Conservation (phyloP, 2,113 vertebrate genomes). For the Picathartes gymnocephalus region DNA sequence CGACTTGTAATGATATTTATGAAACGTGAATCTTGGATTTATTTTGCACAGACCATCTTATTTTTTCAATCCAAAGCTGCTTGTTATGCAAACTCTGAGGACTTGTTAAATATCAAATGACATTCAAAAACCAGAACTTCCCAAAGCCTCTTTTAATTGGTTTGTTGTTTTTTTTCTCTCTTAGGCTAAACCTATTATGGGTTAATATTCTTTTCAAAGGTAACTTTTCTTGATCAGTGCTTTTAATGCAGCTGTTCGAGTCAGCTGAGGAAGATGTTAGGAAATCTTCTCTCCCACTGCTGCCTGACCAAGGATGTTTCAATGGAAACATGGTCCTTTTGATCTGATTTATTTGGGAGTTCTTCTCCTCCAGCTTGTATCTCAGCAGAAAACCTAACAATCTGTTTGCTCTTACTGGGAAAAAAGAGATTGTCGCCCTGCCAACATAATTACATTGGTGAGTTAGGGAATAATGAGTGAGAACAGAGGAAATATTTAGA, state of each 20-base stretch:
- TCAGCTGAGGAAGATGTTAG: neutral
- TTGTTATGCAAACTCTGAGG: neutral
- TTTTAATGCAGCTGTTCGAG: neutral
- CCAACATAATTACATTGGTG: slow-evolving; percentile 52
- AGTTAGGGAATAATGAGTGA: slow-evolving; percentile 42
- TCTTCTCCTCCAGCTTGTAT: neutral
- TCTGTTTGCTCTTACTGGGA: slow-evolving; percentile 30
- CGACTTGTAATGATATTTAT: neutral
- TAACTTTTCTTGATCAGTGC: neutral
- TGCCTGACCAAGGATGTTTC: neutral
- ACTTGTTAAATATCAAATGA: neutral
- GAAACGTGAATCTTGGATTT: neutral
- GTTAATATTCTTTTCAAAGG: neutral
- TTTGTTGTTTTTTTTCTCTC: accelerated
- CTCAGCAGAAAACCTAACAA: slow-evolving; percentile 33
- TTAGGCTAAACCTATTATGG: neutral
- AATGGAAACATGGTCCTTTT: neutral
- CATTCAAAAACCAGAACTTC: neutral
- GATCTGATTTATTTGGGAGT: neutral
- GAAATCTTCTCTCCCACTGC: neutral
- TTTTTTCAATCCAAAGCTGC: neutral
- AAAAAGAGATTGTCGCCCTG: neutral
- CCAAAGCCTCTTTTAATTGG: neutral
- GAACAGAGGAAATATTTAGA: slow-evolving; percentile 59
- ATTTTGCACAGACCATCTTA: neutral